Percentiles rank a stretch among this genome's conserved stretches.
Conservation (phyloP, 1,140 invertebrate genomes). For the Eriocheir sinensis region DNA sequence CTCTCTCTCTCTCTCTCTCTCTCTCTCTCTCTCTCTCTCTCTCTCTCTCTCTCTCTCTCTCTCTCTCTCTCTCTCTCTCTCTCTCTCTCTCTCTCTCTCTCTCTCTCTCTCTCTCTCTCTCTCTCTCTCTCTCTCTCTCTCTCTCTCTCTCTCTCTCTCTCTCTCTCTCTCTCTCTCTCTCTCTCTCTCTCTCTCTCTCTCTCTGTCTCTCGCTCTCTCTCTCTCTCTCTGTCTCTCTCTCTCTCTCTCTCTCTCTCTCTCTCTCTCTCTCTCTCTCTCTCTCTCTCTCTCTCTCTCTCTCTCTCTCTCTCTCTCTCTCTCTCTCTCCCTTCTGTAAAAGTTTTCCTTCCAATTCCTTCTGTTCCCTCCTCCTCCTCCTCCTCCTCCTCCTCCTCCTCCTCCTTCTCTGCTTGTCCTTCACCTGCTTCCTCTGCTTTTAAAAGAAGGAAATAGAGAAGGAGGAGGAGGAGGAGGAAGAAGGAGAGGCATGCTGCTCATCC, state of each 20-base stretch:
- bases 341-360: neutral
- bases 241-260: conserved; percentile 2
- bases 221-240: neutral
- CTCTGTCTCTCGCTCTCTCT: conserved; percentile 27
- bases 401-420: neutral
- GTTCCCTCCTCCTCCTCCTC: neutral
- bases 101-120: neutral
- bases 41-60: conserved; percentile 38
- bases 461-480: too few relatives aligned
- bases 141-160: too few relatives aligned
- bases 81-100: conserved; percentile 24
- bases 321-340: neutral
- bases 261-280: neutral
- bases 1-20: neutral
- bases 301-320: too few relatives aligned
- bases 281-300: too few relatives aligned
- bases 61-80: neutral
- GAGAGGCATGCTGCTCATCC: too few relatives aligned
- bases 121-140: too few relatives aligned
- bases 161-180: conserved; percentile 2
- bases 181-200: neutral
- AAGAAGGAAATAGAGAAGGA: neutral
- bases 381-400: neutral
- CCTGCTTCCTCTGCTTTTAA: neutral
- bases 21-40: conserved; percentile 16